These are phyloP conservation scores for Brachionichthys hirsutus DNA, from an alignment of 2,113 vertebrate species.

Conservation along the genomic window DNA sequence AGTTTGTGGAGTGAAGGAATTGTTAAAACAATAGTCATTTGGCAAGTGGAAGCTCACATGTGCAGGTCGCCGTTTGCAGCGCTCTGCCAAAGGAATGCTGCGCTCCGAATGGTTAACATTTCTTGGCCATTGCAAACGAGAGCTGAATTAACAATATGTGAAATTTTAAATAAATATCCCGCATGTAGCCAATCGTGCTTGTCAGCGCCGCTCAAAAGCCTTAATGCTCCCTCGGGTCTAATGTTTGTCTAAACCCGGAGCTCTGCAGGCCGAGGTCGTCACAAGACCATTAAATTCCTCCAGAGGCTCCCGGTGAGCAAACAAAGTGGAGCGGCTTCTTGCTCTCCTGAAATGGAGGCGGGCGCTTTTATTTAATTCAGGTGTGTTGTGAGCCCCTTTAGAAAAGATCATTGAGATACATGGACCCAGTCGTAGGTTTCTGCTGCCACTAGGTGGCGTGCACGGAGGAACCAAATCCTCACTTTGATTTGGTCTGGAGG, in stretches of 20 bases:
- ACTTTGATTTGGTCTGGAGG: no score
- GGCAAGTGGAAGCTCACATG: conserved; percentile 37
- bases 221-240: conserved; percentile 23
- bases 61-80: conserved; percentile 36
- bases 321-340: conserved; percentile 32
- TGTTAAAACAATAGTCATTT: conserved; percentile 58
- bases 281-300: conserved; percentile 31
- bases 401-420: no score
- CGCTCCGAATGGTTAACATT: conserved; percentile 35
- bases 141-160: conserved; percentile 38
- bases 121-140: conserved; percentile 29
- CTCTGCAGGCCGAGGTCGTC: conserved; percentile 25
- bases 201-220: conserved; percentile 35
- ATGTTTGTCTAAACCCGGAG: conserved; percentile 43
- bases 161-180: conserved; percentile 44
- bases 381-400: neutral
- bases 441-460: no score
- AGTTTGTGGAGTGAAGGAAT: conserved; percentile 39
- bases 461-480: no score
- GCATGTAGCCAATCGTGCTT: conserved; percentile 38
- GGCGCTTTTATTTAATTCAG: conserved; percentile 24
- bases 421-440: no score
- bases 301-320: conserved; percentile 9
- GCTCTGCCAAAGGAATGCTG: conserved; percentile 24
- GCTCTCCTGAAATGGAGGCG: neutral